These are phyloP conservation scores for Diglossa cyanea DNA, from an alignment of 2,797 vertebrate species.

Conservation along the genomic window DNA sequence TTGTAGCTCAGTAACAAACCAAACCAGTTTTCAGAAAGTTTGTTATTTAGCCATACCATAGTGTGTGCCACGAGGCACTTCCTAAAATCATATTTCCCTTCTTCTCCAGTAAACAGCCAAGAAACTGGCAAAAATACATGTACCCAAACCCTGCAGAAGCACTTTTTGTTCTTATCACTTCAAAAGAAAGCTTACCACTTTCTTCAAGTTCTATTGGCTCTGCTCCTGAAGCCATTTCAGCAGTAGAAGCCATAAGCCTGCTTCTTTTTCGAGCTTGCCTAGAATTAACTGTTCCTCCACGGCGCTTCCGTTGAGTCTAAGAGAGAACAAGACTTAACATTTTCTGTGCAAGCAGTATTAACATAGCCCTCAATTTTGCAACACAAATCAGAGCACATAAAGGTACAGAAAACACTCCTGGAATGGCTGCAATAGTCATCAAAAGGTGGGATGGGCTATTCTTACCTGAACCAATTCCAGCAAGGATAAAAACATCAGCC, in stretches of 20 bases:
- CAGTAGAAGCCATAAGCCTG: conserved; percentile 53
- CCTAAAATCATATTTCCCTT: background rate
- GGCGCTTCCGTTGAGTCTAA: conserved; percentile 73
- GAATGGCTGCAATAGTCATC: background rate
- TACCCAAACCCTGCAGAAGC: background rate
- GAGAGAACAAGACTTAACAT: background rate
- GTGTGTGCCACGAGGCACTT: background rate
- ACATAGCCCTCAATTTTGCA: background rate
- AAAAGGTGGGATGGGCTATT: background rate
- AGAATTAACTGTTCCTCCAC: conserved; percentile 60
- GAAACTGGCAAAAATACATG: background rate
- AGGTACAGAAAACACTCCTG: background rate
- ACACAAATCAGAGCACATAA: background rate
- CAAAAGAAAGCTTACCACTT: conserved; percentile 66
- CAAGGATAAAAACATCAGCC: background rate
- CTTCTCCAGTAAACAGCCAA: background rate
- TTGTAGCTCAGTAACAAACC: background rate
- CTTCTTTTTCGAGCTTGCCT: conserved; percentile 70
- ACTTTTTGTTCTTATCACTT: background rate
- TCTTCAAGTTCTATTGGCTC: conserved; percentile 77
- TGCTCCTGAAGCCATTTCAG: conserved; percentile 68
- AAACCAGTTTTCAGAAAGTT: background rate
- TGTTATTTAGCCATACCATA: background rate
- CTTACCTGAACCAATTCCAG: rapidly evolving
- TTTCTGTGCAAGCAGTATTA: background rate